A percentile compares a stretch with the other conserved stretches of the same genome.
Conservation (phyloP, 2,888 invertebrate species). For the Mythimna lalbum region DNA sequence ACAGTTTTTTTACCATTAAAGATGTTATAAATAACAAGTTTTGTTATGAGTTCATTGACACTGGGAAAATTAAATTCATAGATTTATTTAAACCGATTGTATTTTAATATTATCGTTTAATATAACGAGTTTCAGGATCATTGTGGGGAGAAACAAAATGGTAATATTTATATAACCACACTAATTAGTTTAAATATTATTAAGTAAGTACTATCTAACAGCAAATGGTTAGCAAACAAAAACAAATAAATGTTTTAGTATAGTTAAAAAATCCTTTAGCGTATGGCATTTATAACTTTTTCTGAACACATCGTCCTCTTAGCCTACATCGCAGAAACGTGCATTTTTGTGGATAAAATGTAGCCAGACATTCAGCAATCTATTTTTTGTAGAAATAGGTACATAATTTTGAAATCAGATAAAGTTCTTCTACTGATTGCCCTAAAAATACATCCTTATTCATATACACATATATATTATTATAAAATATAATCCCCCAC, state of each 20-base stretch:
- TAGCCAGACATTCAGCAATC: neutral
- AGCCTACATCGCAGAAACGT: neutral
- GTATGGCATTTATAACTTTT: neutral
- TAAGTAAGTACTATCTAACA: neutral
- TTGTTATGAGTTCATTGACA: constrained; percentile 72
- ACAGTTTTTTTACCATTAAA: constrained; percentile 42
- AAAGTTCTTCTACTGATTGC: neutral
- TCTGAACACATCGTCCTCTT: neutral
- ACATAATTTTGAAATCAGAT: neutral
- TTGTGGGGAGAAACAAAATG: constrained; percentile 24
- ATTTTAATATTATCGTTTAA: constrained; percentile 61
- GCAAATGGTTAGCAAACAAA: too few relatives aligned
- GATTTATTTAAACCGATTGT: constrained; percentile 68
- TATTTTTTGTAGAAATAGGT: neutral
- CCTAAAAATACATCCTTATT: neutral
- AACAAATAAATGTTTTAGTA: too few relatives aligned
- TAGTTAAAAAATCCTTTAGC: neutral
- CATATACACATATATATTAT: too few relatives aligned
- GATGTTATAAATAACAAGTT: constrained; percentile 72
- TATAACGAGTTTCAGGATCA: constrained; percentile 63
- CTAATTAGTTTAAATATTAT: constrained; percentile 19
- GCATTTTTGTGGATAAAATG: neutral
- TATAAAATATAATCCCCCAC: too few relatives aligned
- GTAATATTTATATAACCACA: constrained; percentile 22
- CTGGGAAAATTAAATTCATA: constrained; percentile 73